These are phyloP conservation scores for Tiliqua scincoides DNA, from an alignment of 2,113 vertebrate species.

Conservation along the genomic window DNA sequence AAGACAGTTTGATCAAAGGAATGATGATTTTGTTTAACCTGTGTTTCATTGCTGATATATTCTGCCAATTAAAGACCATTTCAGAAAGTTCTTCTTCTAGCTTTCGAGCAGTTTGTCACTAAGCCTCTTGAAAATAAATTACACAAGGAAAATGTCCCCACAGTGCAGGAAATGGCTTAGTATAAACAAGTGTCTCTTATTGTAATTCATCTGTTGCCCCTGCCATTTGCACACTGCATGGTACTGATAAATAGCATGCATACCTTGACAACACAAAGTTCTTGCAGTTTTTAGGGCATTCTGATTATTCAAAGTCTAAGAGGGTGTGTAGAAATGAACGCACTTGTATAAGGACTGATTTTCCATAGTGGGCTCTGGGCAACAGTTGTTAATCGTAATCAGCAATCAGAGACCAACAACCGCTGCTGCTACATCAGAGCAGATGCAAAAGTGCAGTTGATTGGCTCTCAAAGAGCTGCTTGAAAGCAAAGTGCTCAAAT, in stretches of 20 bases:
- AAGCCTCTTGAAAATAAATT: background rate
- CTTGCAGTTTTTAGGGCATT: slow-evolving; percentile 1
- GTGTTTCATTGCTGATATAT: slow-evolving; percentile 3
- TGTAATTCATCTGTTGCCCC: slow-evolving; percentile 17
- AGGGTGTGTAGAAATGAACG: background rate
- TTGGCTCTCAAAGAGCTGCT: background rate
- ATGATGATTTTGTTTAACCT: background rate
- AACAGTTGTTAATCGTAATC: fast-evolving
- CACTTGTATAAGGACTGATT: background rate
- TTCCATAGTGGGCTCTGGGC: background rate
- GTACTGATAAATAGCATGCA: slow-evolving; percentile 36
- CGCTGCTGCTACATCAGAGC: fast-evolving
- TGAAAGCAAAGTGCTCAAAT: fast-evolving
- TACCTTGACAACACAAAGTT: background rate
- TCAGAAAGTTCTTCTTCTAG: background rate
- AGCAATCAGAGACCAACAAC: background rate
- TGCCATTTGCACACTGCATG: slow-evolving; percentile 19
- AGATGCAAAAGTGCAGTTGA: background rate
- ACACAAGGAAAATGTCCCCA: background rate
- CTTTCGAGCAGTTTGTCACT: background rate
- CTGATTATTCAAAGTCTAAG: background rate
- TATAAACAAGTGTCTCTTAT: slow-evolving; percentile 5
- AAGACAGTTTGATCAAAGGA: background rate
- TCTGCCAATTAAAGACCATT: background rate
- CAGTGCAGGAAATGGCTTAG: slow-evolving; percentile 45